phyloP scores from a whole-genome alignment of 2,888 invertebrate genomes.

The Leptopterna dolabrata region DNA sequence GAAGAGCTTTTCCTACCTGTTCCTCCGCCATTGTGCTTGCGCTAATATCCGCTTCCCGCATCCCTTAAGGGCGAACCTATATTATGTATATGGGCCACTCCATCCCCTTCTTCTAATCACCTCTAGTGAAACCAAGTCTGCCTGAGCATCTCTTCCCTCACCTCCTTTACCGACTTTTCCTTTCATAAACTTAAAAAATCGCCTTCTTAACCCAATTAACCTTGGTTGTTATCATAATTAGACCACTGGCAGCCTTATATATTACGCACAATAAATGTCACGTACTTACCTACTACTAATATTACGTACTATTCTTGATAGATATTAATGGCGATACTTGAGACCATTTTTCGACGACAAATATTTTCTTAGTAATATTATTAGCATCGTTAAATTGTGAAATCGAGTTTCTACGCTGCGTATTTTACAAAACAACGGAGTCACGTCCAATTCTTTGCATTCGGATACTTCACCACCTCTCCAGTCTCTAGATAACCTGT shows the following conservation, averaged over 20 bases:
- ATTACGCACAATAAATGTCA: neutral
- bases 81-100: conserved; percentile 40
- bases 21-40: conserved; percentile 20
- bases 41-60: conserved; percentile 26
- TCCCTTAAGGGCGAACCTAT: conserved; percentile 26
- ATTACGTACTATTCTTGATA: no score
- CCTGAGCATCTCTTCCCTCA: neutral
- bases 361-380: no score
- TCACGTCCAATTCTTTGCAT: no score
- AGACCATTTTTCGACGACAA: no score
- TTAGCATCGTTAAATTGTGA: no score
- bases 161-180: neutral
- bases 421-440: no score
- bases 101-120: conserved; percentile 35
- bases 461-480: no score
- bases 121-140: conserved; percentile 13
- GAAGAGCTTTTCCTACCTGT: conserved; percentile 26
- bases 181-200: neutral
- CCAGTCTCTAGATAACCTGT: no score
- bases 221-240: neutral
- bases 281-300: no score
- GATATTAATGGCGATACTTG: no score
- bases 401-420: no score
- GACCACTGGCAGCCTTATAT: neutral
- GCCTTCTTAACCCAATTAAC: neutral